A percentile compares a stretch with the other conserved stretches of the same genome.
Evolutionary conservation across 1,140 invertebrate genomes (phyloP).

Genomic region (Heliconius hewitsoni): DNA sequence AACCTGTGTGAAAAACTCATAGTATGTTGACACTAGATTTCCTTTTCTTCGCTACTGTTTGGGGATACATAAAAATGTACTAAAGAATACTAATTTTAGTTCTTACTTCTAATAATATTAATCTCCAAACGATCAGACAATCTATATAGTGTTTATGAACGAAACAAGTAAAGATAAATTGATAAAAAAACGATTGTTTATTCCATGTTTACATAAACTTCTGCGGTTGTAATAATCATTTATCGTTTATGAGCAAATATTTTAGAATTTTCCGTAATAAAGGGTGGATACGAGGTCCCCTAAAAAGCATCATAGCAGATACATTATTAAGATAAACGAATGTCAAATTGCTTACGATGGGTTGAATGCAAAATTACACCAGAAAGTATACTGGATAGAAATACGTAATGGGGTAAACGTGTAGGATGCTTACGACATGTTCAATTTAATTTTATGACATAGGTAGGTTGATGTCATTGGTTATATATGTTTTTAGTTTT

Average conservation of each 20-base stretch:
- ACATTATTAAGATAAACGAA: constrained; percentile 78
- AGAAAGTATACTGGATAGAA: constrained; percentile 44
- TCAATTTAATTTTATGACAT: background rate
- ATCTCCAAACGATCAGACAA: too few relatives aligned
- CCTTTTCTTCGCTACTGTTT: too few relatives aligned
- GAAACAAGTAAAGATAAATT: too few relatives aligned
- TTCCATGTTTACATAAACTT: too few relatives aligned
- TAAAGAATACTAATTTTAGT: too few relatives aligned
- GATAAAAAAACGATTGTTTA: too few relatives aligned
- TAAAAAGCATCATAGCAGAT: constrained; percentile 45
- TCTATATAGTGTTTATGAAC: too few relatives aligned
- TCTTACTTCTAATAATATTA: too few relatives aligned
- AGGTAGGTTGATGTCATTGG: background rate
- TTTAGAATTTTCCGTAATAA: background rate
- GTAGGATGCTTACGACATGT: constrained; percentile 42
- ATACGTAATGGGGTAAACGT: constrained; percentile 72
- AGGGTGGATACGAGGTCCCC: constrained; percentile 13
- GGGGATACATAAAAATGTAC: too few relatives aligned
- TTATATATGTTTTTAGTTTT: background rate
- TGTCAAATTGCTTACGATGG: constrained; percentile 63
- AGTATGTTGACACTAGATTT: too few relatives aligned
- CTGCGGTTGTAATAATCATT: background rate
- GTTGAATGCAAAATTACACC: constrained; percentile 66
- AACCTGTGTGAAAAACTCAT: too few relatives aligned
- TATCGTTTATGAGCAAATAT: background rate